Percentiles rank a stretch among this genome's conserved stretches.
phyloP scores from a whole-genome alignment of 2,113 vertebrate genomes.

The Zingel zingel region DNA sequence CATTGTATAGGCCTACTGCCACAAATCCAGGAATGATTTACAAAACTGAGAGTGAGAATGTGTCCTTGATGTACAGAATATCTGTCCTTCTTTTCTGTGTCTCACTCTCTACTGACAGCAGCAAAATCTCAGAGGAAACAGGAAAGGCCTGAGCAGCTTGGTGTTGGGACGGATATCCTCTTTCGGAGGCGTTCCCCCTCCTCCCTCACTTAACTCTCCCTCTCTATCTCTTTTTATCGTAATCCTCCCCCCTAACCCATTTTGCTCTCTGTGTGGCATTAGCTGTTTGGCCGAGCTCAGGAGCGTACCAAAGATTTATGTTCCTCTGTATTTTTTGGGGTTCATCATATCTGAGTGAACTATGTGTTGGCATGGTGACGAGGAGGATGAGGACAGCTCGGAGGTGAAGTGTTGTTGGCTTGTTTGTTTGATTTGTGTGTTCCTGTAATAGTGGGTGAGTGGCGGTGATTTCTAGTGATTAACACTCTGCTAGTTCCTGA shows the following conservation, averaged over 20 bases:
- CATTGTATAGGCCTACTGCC: background rate
- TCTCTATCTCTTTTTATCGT: slow-evolving; percentile 73
- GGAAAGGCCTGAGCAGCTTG: slow-evolving; percentile 82
- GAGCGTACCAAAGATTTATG: background rate
- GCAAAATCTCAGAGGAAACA: slow-evolving; percentile 79
- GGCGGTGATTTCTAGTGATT: slow-evolving; percentile 37
- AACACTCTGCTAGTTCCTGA: slow-evolving; percentile 22
- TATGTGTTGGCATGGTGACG: slow-evolving; percentile 84
- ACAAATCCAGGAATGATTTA: slow-evolving; percentile 33
- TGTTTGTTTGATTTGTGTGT: slow-evolving; percentile 58
- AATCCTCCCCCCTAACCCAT: slow-evolving; percentile 4
- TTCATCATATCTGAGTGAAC: slow-evolving; percentile 17
- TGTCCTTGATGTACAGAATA: slow-evolving; percentile 14
- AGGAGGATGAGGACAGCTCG: slow-evolving; percentile 76
- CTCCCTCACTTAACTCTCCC: slow-evolving; percentile 74
- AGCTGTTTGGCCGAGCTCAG: slow-evolving; percentile 5
- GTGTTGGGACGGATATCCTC: slow-evolving; percentile 84
- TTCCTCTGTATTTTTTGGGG: background rate
- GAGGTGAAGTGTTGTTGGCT: slow-evolving; percentile 71
- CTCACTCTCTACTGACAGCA: slow-evolving; percentile 66
- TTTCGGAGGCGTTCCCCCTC: slow-evolving; percentile 76
- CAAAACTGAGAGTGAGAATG: slow-evolving; percentile 22
- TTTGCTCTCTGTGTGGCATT: slow-evolving; percentile 54
- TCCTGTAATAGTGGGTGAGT: slow-evolving; percentile 43
- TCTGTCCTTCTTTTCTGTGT: slow-evolving; percentile 27